phyloP scores from a whole-genome alignment of 2,888 invertebrate genomes.

The Drepanosiphum platanoidis region DNA sequence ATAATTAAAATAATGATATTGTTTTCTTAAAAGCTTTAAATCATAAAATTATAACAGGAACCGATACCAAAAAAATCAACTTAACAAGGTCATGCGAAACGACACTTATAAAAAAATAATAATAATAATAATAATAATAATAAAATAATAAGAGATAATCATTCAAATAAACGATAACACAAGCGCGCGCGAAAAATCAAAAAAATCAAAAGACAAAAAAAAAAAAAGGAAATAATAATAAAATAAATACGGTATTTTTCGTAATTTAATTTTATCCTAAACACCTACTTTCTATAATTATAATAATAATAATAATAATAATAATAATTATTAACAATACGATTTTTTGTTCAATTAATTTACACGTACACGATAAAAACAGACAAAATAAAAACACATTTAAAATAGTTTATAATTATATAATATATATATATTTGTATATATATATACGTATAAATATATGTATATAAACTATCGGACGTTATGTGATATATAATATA shows the following conservation, averaged over 20 bases:
- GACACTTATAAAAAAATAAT: conserved; percentile 49
- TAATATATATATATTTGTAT: conserved; percentile 35
- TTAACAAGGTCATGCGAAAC: conserved; percentile 51
- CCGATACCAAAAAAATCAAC: conserved; percentile 62
- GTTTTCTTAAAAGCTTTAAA: conserved; percentile 53
- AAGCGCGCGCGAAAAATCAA: conserved; percentile 38
- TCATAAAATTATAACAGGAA: conserved; percentile 62
- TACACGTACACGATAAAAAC: conserved; percentile 59
- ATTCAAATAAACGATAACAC: conserved; percentile 50
- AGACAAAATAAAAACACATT: conserved; percentile 49
- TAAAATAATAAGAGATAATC: conserved; percentile 57
- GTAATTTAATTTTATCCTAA: conserved; percentile 44
- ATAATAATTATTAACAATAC: conserved; percentile 59
- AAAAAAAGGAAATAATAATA: too few relatives aligned
- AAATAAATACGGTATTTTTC: conserved; percentile 29
- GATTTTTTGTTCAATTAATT: conserved; percentile 56
- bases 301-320: too few relatives aligned
- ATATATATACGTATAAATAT: conserved; percentile 1
- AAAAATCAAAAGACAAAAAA: conserved; percentile 6
- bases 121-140: conserved; percentile 23
- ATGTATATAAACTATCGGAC: conserved; percentile 50
- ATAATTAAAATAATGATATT: too few relatives aligned
- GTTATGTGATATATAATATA: conserved; percentile 55
- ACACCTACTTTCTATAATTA: conserved; percentile 51
- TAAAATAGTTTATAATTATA: conserved; percentile 53